Percentiles rank a stretch among this genome's conserved stretches.
phyloP scores from a whole-genome alignment of 2,888 invertebrate genomes.

The Parnassius glacialis region DNA sequence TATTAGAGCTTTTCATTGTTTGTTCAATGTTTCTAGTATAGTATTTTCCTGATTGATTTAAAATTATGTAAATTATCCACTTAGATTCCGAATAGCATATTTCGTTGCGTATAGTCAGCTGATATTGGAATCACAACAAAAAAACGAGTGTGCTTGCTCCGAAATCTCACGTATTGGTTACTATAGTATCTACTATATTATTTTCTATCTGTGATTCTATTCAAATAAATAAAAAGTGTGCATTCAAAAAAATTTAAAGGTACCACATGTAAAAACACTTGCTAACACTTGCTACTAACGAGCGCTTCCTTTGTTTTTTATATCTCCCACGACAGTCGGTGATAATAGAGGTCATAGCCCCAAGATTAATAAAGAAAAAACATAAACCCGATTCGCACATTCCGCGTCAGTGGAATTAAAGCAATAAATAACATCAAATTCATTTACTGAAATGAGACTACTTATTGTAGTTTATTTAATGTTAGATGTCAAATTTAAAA shows the following conservation, averaged over 20 bases:
- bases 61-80: no score
- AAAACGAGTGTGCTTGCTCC: conserved; percentile 1
- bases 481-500: conserved; percentile 1
- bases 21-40: background rate
- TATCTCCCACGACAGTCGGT: conserved; percentile 24
- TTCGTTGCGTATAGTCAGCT: conserved; percentile 12
- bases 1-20: conserved; percentile 4
- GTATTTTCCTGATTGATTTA: no score
- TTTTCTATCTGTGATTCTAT: background rate
- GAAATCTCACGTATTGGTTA: background rate
- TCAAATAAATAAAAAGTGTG: background rate
- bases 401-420: conserved; percentile 16
- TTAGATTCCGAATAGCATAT: no score
- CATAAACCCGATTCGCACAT: conserved; percentile 26
- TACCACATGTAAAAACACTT: background rate
- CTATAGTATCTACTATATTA: background rate
- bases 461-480: background rate
- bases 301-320: conserved; percentile 20
- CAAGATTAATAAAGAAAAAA: conserved; percentile 27
- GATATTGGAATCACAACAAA: conserved; percentile 18
- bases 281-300: conserved; percentile 9
- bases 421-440: conserved; percentile 23
- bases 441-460: conserved; percentile 14
- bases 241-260: background rate
- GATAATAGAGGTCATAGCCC: conserved; percentile 28